Conservation (phyloP, 2,888 invertebrate species). For the Cephus rjabovi region DNA sequence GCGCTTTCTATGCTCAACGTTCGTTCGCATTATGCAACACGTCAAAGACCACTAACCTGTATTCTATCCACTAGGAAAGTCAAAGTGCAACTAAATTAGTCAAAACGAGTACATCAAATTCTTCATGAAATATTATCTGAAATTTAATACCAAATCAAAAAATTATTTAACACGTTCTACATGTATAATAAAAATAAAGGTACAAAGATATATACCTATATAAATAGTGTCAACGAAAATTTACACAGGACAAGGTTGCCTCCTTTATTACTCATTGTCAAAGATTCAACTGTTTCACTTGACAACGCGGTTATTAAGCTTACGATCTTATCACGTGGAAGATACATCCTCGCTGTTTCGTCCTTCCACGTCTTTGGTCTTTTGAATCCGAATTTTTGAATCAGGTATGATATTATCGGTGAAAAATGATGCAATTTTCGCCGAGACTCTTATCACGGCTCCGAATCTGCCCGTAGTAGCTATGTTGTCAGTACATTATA, state of each 20-base stretch:
- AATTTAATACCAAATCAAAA: not conserved
- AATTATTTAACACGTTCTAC: not conserved
- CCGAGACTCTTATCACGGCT: conserved; percentile 43
- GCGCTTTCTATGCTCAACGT: not conserved
- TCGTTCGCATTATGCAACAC: not conserved
- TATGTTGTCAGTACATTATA: not conserved
- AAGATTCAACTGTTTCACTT: not conserved
- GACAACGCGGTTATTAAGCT: not conserved
- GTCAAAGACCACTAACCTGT: not conserved
- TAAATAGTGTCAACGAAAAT: not conserved
- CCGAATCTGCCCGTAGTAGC: conserved; percentile 33
- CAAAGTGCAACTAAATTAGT: not conserved
- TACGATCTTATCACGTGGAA: not conserved
- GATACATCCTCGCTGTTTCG: not conserved
- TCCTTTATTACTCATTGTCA: not conserved
- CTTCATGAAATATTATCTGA: not conserved
- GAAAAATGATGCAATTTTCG: conserved; percentile 56
- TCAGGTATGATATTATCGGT: conserved; percentile 22
- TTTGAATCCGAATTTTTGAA: conserved; percentile 9
- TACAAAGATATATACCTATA: not conserved
- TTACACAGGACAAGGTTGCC: not conserved
- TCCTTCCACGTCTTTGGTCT: not conserved
- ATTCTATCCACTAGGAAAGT: not conserved
- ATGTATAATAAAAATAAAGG: not conserved
- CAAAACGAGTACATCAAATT: not conserved